These are phyloP conservation scores for Urocolius indicus DNA, from an alignment of 2,113 vertebrate species.

Conservation along the genomic window DNA sequence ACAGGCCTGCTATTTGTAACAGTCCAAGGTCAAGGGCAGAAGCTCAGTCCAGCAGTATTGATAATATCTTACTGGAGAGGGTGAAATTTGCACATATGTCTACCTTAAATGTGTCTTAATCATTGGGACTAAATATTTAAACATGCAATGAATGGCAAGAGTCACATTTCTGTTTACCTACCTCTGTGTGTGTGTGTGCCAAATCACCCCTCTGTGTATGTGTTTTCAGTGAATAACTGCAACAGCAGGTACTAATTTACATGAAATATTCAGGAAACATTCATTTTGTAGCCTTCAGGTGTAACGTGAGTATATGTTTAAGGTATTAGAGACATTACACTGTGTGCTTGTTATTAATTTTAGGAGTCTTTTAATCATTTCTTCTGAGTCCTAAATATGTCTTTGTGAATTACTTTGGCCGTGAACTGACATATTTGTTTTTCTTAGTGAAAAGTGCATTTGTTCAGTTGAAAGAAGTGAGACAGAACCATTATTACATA, in stretches of 20 bases:
- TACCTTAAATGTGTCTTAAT: not conserved
- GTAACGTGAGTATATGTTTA: not conserved
- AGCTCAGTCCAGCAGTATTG: not conserved
- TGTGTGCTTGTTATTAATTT: constrained; percentile 2
- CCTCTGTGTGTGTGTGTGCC: not conserved
- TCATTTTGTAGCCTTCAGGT: not conserved
- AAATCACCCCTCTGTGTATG: not conserved
- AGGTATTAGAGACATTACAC: not conserved
- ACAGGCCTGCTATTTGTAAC: not conserved
- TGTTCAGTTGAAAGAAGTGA: not conserved
- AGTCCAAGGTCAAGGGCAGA: not conserved
- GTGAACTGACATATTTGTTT: not conserved
- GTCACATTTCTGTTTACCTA: not conserved
- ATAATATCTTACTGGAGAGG: not conserved
- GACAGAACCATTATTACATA: not conserved
- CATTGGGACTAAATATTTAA: not conserved
- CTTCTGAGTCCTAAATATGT: not conserved
- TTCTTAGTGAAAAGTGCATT: not conserved
- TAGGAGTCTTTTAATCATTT: not conserved
- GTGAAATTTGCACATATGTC: not conserved
- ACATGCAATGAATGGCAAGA: not conserved
- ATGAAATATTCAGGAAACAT: not conserved
- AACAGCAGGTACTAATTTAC: not conserved
- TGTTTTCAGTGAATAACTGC: not conserved
- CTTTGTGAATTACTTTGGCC: constrained; percentile 16